Percentiles rank a stretch among this genome's conserved stretches.
phyloP scores from a whole-genome alignment of 2,113 vertebrate species.

The Dicrurus megarhynchus region DNA sequence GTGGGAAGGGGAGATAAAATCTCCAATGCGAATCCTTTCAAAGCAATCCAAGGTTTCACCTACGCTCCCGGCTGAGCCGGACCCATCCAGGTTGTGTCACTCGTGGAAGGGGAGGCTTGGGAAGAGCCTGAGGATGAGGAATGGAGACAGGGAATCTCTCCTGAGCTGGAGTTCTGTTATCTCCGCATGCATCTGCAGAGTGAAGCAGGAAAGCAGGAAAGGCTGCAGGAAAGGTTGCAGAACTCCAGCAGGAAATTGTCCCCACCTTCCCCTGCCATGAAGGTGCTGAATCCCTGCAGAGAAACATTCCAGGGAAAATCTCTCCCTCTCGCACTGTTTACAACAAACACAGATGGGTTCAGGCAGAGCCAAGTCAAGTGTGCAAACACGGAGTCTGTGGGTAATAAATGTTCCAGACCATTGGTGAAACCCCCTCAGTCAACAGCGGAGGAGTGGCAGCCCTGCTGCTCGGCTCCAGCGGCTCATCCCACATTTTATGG shows the following conservation, averaged over 20 bases:
- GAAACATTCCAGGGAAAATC: neutral
- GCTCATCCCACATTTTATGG: neutral
- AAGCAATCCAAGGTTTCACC: neutral
- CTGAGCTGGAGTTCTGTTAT: neutral
- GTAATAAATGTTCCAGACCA: neutral
- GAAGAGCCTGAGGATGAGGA: neutral
- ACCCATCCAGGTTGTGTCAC: neutral
- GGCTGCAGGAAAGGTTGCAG: neutral
- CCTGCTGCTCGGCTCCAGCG: neutral
- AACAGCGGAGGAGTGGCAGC: neutral
- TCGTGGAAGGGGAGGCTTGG: neutral
- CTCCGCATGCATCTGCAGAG: neutral
- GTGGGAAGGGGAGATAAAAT: constrained; percentile 21
- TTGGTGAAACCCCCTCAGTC: neutral
- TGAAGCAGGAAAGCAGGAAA: neutral
- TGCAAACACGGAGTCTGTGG: neutral
- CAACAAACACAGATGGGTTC: neutral
- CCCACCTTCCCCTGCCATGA: neutral
- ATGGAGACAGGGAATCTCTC: neutral
- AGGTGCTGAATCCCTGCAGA: neutral
- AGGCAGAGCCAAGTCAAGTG: neutral
- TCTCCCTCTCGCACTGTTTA: neutral
- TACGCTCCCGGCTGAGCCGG: neutral
- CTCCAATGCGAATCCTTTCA: neutral
- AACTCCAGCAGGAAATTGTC: neutral